Conservation (phyloP, 2,113 vertebrate genomes). For the Gopherus flavomarginatus region DNA sequence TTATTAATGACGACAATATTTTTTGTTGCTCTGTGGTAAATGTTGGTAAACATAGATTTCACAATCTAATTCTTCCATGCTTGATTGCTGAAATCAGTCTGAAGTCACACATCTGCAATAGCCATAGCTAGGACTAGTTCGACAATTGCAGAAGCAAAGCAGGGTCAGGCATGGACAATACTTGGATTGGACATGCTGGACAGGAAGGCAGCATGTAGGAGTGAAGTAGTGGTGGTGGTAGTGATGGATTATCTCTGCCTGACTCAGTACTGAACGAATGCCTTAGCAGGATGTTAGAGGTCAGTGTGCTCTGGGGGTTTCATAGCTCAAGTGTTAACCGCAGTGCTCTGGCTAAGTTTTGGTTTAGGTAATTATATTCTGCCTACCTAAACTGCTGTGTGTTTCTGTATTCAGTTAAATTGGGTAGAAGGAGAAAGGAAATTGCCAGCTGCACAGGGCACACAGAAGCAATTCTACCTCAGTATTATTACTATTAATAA, state of each 20-base stretch:
- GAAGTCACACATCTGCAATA: not conserved
- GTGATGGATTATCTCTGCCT: not conserved
- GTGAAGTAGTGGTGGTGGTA: not conserved
- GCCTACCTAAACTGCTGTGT: not conserved
- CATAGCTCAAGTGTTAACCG: not conserved
- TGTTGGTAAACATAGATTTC: too few species aligned
- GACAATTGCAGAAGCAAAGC: not conserved
- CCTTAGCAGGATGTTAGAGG: not conserved
- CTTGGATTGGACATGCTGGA: not conserved
- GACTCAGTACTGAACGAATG: not conserved
- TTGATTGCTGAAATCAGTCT: conserved; percentile 40
- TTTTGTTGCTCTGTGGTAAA: not conserved
- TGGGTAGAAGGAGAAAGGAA: not conserved
- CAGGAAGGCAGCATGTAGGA: not conserved
- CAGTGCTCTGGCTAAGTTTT: not conserved
- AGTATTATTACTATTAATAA: not conserved
- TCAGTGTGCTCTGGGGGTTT: not conserved
- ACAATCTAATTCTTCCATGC: not conserved
- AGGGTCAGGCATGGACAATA: not conserved
- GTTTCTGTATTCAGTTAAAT: not conserved
- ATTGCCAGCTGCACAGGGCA: not conserved
- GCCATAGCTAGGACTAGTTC: conserved; percentile 7
- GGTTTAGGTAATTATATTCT: not conserved
- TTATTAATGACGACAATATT: not conserved
- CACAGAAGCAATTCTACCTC: not conserved